These are phyloP conservation scores for Caenorhabditis sp. DNA, from an alignment of 2,888 invertebrate genomes.

Conservation along the genomic window DNA sequence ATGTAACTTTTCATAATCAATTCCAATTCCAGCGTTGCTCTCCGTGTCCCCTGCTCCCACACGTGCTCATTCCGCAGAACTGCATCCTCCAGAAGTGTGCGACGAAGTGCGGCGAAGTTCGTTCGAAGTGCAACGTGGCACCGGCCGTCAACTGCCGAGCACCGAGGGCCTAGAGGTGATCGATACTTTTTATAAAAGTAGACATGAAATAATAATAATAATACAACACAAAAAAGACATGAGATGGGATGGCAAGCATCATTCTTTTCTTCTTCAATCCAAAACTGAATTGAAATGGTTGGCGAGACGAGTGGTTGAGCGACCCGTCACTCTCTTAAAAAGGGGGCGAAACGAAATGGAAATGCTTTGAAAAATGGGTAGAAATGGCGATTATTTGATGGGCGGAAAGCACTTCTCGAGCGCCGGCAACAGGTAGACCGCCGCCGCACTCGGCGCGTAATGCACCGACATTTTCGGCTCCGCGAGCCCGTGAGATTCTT, in stretches of 20 bases:
- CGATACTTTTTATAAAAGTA: background rate
- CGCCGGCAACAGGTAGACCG: conserved; percentile 48
- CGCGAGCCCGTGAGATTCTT: conserved; percentile 26
- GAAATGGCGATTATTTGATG: conserved; percentile 2
- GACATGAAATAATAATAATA: background rate
- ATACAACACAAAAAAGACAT: background rate
- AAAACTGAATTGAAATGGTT: no score
- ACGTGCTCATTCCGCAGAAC: conserved; percentile 62
- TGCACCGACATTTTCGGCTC: conserved; percentile 58
- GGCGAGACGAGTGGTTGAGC: background rate
- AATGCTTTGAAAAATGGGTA: background rate
- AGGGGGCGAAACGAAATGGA: background rate
- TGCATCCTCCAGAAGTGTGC: conserved; percentile 35
- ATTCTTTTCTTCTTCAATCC: no score
- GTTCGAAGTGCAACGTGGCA: conserved; percentile 65
- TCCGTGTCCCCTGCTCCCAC: conserved; percentile 61
- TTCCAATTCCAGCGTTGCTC: conserved; percentile 51
- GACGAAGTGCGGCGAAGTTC: conserved; percentile 62
- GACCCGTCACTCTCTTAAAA: background rate
- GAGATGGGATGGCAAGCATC: background rate
- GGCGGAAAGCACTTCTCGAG: conserved; percentile 55
- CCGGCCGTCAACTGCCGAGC: conserved; percentile 65
- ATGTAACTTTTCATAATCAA: no score
- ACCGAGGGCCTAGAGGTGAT: conserved; percentile 67
- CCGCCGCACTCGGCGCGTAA: conserved; percentile 61